Evolutionary conservation across 2,797 vertebrate genomes (phyloP), one percentile per base, ranked within the genome.

Genomic region (Tokudaia tokunoshimensis): DNA sequence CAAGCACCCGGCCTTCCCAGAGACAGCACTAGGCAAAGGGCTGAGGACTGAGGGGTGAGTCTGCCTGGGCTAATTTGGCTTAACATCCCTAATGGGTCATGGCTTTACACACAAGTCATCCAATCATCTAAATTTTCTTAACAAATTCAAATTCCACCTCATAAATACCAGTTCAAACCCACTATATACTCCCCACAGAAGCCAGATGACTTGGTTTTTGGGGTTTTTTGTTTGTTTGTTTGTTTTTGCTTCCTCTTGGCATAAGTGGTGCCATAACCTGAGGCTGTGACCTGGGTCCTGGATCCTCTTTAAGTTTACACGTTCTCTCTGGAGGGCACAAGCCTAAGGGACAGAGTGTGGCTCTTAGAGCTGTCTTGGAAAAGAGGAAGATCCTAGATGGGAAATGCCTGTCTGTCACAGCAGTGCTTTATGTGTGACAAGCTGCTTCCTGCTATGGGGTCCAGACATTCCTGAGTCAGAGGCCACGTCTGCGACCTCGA

Each of bases 41-140:
- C 41, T 15, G 13, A 6, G 52, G 84, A 8, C 41, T 87, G 57
- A 97, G 99, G 99, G 98, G 93, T 99, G 99, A 99, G 98, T 98
- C 98, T 98, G 98, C 99, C 98, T 98, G 98, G 99, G 99, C 98
- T 99, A 99, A 99, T 99, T 99, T 99, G 99, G 98, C 98, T 98
- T 98, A 98, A 99, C 98, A 98, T 97, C 98, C 98, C 97, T 98
- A 98, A 98, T 98, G 98, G 99, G 99, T 99, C 99, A 98, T 99
- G 90, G 94, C 97, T 99, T 99, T 99, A 99, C 98, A 99, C 98
- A 98, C 98, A 98, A 99, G 98, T 99, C 98, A 98, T 98, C 98
- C 98, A 98, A 98, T 98, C 98, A 97, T 98, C 97, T 98, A 97
- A 98, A 97, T 96, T 98, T 97, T 98, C 97, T 97, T 95, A 97